Evolutionary conservation across 2,888 invertebrate species (phyloP), one percentile per base, ranked within the genome.

Genomic region (Apeira syringaria): DNA sequence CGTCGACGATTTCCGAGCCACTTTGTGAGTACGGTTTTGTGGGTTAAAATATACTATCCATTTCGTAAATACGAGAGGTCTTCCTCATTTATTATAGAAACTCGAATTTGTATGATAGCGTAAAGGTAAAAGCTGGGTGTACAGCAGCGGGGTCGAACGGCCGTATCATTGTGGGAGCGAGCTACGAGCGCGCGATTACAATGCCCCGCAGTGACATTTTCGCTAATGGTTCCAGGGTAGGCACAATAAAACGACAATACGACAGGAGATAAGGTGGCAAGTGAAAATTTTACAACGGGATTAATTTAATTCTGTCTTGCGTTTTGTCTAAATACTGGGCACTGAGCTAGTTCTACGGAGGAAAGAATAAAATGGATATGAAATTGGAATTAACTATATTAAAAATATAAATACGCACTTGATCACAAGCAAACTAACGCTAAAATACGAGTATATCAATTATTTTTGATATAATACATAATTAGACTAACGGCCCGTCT

Each of bases 171-270:
- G 88, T 87, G 74, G 74, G 77, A 80, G 74, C 71, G 68, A 69
- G 77, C 80, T 78, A 74, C 81, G 79, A 76, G 76, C 75, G 63
- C 68, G 73, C 77, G 82, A 78, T 77, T 74, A 88, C 88, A 89
- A 89, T 87, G 80, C 83, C 82, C 69, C 80, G 80, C 78, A 79
- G 82, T 88, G 88, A 89, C 87, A 89, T 89, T 89, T 84, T 88
- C 86, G 82, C 88, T 88, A 89, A 89, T 88, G 88, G 88, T 88
- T 84, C 71, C 81, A 82, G 83, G 86, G 85, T 77, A 82, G 84
- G 83, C 82, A 88, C 86, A 88, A 87, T 88, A 87, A 88, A 87
- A 84, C 79, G 87, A 88, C 87, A 87, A 85, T 86, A 85, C 85
- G 75, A 81, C 83, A 74, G 72, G 79, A 86, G 86, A 88, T 89